phyloP scores from a whole-genome alignment of 2,888 invertebrate species.

The Andricus quercusramuli region DNA sequence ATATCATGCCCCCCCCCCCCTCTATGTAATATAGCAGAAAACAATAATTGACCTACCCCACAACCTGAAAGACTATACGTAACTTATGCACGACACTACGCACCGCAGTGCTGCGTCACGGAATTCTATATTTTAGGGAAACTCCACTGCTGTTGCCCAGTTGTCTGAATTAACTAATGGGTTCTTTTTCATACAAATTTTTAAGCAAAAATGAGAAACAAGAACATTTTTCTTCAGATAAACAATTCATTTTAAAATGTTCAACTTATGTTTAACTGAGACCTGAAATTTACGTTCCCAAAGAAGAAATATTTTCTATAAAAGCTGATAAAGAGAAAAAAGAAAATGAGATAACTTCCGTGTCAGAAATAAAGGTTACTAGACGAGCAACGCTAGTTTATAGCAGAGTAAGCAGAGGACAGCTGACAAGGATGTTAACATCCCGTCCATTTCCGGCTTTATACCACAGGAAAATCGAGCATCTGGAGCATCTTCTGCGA shows the following conservation, averaged over 20 bases:
- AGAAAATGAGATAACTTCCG: background rate
- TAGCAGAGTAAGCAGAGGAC: background rate
- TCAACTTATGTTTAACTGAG: too few species aligned
- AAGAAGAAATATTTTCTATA: background rate
- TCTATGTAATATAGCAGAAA: too few species aligned
- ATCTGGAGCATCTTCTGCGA: constrained; percentile 59
- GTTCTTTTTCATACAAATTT: too few species aligned
- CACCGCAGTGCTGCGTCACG: background rate
- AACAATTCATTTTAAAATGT: too few species aligned
- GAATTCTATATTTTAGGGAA: background rate
- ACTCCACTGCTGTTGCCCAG: background rate
- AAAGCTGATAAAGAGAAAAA: background rate
- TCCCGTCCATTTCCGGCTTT: constrained; percentile 57
- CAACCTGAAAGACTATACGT: too few species aligned
- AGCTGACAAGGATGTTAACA: constrained; percentile 28
- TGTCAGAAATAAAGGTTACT: constrained; percentile 11
- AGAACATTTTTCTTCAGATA: too few species aligned
- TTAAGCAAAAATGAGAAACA: too few species aligned
- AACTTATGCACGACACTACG: background rate
- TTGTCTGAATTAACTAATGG: background rate
- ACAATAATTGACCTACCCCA: too few species aligned
- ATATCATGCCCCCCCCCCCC: too few species aligned
- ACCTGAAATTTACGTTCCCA: background rate
- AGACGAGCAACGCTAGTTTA: background rate
- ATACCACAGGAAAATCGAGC: constrained; percentile 51